Percentiles rank a stretch among this genome's conserved stretches.
phyloP scores from a whole-genome alignment of 2,888 invertebrate species.

The Dromius quadrimaculatus region DNA sequence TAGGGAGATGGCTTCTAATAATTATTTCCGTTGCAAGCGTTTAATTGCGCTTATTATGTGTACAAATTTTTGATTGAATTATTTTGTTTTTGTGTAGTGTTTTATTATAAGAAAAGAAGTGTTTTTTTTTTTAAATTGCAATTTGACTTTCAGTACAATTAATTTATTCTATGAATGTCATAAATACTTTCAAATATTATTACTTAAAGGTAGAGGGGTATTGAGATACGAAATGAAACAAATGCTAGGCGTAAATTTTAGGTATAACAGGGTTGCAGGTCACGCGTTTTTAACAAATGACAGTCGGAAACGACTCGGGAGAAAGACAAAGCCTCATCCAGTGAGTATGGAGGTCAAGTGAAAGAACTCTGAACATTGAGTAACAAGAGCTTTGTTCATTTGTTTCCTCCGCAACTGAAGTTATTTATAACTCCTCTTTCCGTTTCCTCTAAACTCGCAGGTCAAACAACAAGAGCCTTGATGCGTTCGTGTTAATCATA shows the following conservation, averaged over 20 bases:
- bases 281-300: slow-evolving; percentile 22
- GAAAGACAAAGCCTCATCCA: slow-evolving; percentile 14
- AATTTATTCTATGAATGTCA: too few relatives aligned
- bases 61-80: too few relatives aligned
- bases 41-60: too few relatives aligned
- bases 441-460: slow-evolving; percentile 32
- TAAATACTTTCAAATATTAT: too few relatives aligned
- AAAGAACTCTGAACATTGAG: slow-evolving; percentile 5
- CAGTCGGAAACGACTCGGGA: slow-evolving; percentile 18
- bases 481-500: too few relatives aligned
- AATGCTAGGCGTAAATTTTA: background rate
- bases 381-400: slow-evolving; percentile 40
- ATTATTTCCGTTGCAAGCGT: too few relatives aligned
- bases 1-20: too few relatives aligned
- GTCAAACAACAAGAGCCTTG: background rate
- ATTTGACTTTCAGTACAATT: too few relatives aligned
- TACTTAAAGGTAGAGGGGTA: background rate
- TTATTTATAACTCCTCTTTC: slow-evolving; percentile 46
- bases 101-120: background rate
- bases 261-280: background rate
- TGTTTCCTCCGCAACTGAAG: slow-evolving; percentile 28
- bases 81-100: background rate
- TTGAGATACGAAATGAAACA: too few relatives aligned
- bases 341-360: slow-evolving; percentile 11
- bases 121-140: too few relatives aligned